Conservation (phyloP, 2,797 vertebrate species). For the Trachurus trachurus region DNA sequence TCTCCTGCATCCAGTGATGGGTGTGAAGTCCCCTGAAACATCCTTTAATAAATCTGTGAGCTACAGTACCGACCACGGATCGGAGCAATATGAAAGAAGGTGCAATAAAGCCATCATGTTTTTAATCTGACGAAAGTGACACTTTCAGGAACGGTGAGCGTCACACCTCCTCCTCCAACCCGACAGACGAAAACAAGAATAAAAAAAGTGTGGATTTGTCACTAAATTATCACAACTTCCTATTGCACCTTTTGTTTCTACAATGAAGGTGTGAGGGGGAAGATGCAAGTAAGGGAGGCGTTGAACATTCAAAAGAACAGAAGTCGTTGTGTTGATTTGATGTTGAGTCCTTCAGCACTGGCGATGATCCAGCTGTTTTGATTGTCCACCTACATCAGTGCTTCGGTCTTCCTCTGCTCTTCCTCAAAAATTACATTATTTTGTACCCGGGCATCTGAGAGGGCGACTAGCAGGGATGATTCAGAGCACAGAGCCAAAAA, state of each 20-base stretch:
- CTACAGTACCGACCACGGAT: neutral
- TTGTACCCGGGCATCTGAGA: neutral
- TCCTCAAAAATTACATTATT: constrained; percentile 10
- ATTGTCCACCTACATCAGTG: constrained; percentile 30
- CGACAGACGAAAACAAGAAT: constrained; percentile 3
- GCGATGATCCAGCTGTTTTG: constrained; percentile 16
- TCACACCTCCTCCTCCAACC: constrained; percentile 12
- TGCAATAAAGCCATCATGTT: constrained; percentile 18
- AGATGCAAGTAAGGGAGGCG: neutral
- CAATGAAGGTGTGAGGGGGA: constrained; percentile 13
- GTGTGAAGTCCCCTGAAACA: constrained; percentile 1
- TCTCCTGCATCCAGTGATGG: neutral
- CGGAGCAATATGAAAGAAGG: constrained; percentile 2
- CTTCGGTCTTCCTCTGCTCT: neutral
- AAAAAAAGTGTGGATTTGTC: constrained; percentile 1
- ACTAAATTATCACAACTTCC: constrained; percentile 1
- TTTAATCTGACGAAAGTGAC: constrained; percentile 35
- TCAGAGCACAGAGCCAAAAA: constrained; percentile 6
- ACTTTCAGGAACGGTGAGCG: constrained; percentile 19
- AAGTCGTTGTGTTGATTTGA: constrained; percentile 4
- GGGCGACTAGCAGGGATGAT: neutral
- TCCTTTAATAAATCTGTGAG: neutral
- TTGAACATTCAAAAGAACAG: constrained; percentile 16
- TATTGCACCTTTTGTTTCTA: neutral
- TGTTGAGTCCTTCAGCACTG: constrained; percentile 9